A percentile compares a stretch with the other conserved stretches of the same genome.
Conservation (phyloP, 2,113 vertebrate genomes). For the Crypturellus undulatus region DNA sequence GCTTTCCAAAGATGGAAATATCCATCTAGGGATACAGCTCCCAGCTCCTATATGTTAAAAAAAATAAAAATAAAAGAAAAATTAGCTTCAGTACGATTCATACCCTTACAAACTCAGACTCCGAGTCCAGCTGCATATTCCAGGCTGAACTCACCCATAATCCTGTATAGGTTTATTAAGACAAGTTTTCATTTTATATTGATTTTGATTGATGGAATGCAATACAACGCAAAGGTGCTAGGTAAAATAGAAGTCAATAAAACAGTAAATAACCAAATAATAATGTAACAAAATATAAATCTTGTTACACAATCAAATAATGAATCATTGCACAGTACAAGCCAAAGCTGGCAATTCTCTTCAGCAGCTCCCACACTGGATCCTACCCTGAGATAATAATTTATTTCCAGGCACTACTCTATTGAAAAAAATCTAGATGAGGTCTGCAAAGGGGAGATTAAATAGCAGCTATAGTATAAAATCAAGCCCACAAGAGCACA, state of each 20-base stretch:
- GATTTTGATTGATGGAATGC: not conserved
- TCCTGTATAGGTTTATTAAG: not conserved
- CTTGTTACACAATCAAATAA: not conserved
- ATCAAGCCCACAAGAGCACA: not conserved
- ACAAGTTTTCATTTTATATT: not conserved
- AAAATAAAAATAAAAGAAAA: not conserved
- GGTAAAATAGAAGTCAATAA: not conserved
- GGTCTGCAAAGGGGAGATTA: not conserved
- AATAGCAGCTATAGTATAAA: not conserved
- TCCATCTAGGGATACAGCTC: constrained; percentile 95
- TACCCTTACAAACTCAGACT: not conserved
- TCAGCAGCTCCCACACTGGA: not conserved
- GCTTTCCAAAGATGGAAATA: constrained; percentile 99
- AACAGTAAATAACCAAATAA: not conserved
- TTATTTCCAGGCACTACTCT: not conserved
- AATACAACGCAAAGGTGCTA: not conserved
- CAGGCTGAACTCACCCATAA: not conserved
- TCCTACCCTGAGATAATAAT: not conserved
- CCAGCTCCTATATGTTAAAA: constrained; percentile 84
- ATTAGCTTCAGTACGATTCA: not conserved
- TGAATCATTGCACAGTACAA: not conserved
- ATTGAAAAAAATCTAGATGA: not conserved
- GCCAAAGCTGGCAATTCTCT: not conserved
- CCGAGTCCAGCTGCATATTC: not conserved
- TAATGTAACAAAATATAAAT: not conserved